Percentiles rank a stretch among this genome's conserved stretches.
Conservation (phyloP, 1,140 invertebrate genomes). For the Tetraneura akinire region DNA sequence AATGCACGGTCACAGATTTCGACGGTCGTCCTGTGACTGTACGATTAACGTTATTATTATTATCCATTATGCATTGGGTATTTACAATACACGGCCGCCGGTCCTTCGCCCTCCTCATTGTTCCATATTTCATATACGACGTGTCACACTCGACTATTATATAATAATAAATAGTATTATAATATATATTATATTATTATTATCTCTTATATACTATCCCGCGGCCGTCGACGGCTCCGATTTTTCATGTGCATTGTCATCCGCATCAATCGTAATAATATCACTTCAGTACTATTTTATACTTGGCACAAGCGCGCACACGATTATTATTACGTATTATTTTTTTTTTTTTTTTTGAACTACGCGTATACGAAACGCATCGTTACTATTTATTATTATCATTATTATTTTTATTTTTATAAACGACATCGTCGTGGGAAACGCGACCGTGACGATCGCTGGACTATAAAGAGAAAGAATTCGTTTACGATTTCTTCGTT, state of each 20-base stretch:
- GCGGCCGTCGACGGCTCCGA: conserved; percentile 8
- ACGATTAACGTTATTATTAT: background rate
- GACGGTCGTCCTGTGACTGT: background rate
- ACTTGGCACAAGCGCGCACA: no score
- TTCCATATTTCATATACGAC: background rate
- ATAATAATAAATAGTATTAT: no score
- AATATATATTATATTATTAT: no score
- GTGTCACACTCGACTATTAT: conserved; percentile 17
- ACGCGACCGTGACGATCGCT: conserved; percentile 29
- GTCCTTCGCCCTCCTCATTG: background rate
- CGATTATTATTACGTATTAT: background rate
- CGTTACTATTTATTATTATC: no score
- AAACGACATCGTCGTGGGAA: conserved; percentile 48
- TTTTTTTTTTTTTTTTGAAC: no score
- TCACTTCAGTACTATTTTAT: no score
- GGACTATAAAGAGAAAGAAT: conserved; percentile 1
- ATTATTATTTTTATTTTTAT: background rate
- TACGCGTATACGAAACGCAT: conserved; percentile 4
- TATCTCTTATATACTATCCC: background rate
- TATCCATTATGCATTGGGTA: no score
- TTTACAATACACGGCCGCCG: background rate
- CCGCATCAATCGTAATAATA: background rate
- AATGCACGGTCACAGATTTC: background rate
- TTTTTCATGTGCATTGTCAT: conserved; percentile 9
- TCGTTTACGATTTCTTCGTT: conserved; percentile 52